These are phyloP conservation scores for Bergia puertoricense DNA, from an alignment of 92 coral and sea anemone species.

Conservation along the genomic window DNA sequence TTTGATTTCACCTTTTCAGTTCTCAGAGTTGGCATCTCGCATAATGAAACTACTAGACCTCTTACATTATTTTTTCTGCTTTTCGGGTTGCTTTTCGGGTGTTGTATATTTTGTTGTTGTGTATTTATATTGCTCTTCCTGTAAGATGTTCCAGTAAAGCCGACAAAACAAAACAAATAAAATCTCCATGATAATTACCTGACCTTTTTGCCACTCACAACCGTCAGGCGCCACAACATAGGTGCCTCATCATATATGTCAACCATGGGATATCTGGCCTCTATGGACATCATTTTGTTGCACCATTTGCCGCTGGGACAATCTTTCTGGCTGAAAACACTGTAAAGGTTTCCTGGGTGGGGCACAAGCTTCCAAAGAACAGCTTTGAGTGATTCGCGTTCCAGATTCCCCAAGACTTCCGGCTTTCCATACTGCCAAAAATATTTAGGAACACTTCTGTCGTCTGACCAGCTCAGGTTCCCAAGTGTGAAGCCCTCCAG, in stretches of 20 bases:
- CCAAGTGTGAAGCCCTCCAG: neutral
- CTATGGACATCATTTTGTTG: slow-evolving; percentile 25
- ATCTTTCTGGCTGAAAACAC: slow-evolving; percentile 41
- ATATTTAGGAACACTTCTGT: neutral
- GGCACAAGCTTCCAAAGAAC: slow-evolving; percentile 53
- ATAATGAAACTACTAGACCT: too few species aligned
- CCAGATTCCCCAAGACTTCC: slow-evolving; percentile 1
- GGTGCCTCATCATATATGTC: neutral
- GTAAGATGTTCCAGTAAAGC: too few species aligned
- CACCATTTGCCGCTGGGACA: slow-evolving; percentile 15
- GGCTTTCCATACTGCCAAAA: slow-evolving; percentile 22
- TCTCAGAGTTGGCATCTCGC: too few species aligned
- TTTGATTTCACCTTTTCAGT: too few species aligned
- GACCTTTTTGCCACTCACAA: neutral
- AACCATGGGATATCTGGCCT: neutral
- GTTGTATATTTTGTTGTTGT: too few species aligned
- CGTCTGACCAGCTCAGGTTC: slow-evolving; percentile 36
- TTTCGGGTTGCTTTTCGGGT: too few species aligned
- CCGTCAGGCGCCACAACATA: slow-evolving; percentile 7
- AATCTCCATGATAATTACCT: neutral
- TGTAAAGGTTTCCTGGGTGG: slow-evolving; percentile 52
- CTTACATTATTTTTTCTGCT: too few species aligned
- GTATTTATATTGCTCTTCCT: too few species aligned
- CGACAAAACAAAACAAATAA: too few species aligned
- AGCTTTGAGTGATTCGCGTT: neutral